A percentile compares a stretch with the other conserved stretches of the same genome.
Conservation (phyloP, 2,888 invertebrate species). For the Lepidocyrtinus sp. region DNA sequence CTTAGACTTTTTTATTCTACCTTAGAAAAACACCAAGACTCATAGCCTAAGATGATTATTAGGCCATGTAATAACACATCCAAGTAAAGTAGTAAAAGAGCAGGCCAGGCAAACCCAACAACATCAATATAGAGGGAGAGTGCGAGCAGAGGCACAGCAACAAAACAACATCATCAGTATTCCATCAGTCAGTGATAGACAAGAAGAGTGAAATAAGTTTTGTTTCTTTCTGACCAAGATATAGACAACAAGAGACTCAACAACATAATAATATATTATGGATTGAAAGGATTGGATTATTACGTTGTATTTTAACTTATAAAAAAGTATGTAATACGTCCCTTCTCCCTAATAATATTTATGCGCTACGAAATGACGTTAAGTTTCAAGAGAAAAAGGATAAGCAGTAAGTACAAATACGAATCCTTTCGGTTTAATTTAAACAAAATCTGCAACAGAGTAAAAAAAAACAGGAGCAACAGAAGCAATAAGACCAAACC, state of each 20-base stretch:
- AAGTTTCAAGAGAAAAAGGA: background rate
- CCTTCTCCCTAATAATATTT: background rate
- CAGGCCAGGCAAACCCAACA: slow-evolving; percentile 8
- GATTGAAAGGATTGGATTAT: slow-evolving; percentile 54
- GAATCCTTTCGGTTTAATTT: slow-evolving; percentile 5
- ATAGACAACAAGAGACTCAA: slow-evolving; percentile 18
- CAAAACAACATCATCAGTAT: slow-evolving; percentile 44
- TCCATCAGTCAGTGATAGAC: slow-evolving; percentile 46
- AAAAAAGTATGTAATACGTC: background rate
- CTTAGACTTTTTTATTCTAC: background rate
- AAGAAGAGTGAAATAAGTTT: slow-evolving; percentile 31
- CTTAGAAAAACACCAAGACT: slow-evolving; percentile 21
- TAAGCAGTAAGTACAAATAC: no score
- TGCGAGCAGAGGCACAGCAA: slow-evolving; percentile 30
- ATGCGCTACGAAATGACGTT: background rate
- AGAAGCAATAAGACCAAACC: background rate
- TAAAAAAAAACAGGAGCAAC: slow-evolving; percentile 5
- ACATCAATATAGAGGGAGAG: slow-evolving; percentile 15
- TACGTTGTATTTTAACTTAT: slow-evolving; percentile 35
- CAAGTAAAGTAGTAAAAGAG: slow-evolving; percentile 42
- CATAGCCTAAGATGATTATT: slow-evolving; percentile 34
- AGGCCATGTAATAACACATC: slow-evolving; percentile 38
- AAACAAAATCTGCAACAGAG: slow-evolving; percentile 3
- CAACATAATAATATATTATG: slow-evolving; percentile 18
- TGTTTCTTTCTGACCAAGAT: background rate